Evolutionary conservation across 2,888 invertebrate species (phyloP).

Genomic region (Phalangium opilio): DNA sequence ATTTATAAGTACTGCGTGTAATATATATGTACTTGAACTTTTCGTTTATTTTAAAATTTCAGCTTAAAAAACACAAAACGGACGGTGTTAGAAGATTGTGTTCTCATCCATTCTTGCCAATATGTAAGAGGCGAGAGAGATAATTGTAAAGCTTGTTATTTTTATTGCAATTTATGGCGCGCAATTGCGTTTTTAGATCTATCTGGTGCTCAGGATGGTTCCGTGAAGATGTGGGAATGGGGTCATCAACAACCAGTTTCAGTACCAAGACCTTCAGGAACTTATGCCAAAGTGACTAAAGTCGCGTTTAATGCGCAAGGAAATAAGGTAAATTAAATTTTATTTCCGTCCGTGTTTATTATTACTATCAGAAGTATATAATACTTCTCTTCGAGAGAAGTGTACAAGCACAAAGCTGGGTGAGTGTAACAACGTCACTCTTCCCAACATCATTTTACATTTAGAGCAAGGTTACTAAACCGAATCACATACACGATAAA

Average conservation of each 20-base stretch:
- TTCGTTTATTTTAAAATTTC: slow-evolving; percentile 20
- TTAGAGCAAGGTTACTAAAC: too few relatives aligned
- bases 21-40: not conserved
- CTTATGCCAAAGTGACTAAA: slow-evolving; percentile 69
- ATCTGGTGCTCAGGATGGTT: slow-evolving; percentile 89
- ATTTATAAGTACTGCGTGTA: not conserved
- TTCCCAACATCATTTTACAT: too few relatives aligned
- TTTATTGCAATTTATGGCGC: not conserved
- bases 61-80: slow-evolving; percentile 87
- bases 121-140: slow-evolving; percentile 57
- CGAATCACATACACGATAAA: too few relatives aligned
- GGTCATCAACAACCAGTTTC: slow-evolving; percentile 81
- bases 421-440: too few relatives aligned
- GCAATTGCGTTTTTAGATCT: slow-evolving; percentile 45
- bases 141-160: not conserved
- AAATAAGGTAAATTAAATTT: slow-evolving; percentile 59
- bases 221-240: slow-evolving; percentile 97
- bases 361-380: too few relatives aligned
- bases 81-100: slow-evolving; percentile 90
- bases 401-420: too few relatives aligned
- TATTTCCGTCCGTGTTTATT: too few relatives aligned
- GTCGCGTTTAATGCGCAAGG: slow-evolving; percentile 94
- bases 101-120: slow-evolving; percentile 83
- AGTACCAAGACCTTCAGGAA: slow-evolving; percentile 78
- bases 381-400: too few relatives aligned